Evolutionary conservation across 2,797 vertebrate genomes (phyloP), one percentile per base, ranked within the genome.

Genomic region (Stomatorhinus walkeri): DNA sequence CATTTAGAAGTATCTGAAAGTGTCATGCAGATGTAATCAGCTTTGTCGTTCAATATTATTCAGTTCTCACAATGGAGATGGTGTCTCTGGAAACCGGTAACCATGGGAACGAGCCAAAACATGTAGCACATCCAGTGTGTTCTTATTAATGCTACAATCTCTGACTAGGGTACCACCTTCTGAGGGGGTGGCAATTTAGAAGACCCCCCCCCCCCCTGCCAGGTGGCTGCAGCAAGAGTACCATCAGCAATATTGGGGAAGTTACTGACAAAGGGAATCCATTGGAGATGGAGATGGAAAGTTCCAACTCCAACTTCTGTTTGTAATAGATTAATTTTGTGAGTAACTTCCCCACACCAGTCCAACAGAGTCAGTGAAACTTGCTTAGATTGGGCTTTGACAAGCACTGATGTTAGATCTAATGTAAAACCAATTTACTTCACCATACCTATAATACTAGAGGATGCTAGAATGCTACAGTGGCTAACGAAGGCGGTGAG

Each of bases 11-110:
- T 68, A 91, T 91, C 40, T 0, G 36, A 22, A 93, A 95, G 95
- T 96, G 95, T 93, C 94, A 93, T 95, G 94, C 94, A 96, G 95
- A 95, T 89, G 49, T 24, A 54, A 87, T 88, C 88, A 91, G 90
- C 92, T 93, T 88, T 90, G 92, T 90, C 92, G 91, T 87, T 90
- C 68, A 89, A 95, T 94, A 93, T 93, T 95, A 94, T 93, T 68
- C 0, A 79, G 90, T 91, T 90, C 91, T 90, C 91, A 92, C 93
- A 93, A 92, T 87, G 92, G 93, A 90, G 91, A 91, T 90, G 91
- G 90, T 88, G 91, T 90, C 91, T 46, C 46, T 24, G 51, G 9
- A 40, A 81, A n/a, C 22, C 43, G 56, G 32, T 52, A 19, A 10
- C 59, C 90, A 89, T 87, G 94, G 93, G 92, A 88, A 95, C 22